Percentiles rank a stretch among this genome's conserved stretches.
These are phyloP conservation scores for Archocentrus centrarchus DNA, from an alignment of 2,113 vertebrate genomes.

Conservation along the genomic window DNA sequence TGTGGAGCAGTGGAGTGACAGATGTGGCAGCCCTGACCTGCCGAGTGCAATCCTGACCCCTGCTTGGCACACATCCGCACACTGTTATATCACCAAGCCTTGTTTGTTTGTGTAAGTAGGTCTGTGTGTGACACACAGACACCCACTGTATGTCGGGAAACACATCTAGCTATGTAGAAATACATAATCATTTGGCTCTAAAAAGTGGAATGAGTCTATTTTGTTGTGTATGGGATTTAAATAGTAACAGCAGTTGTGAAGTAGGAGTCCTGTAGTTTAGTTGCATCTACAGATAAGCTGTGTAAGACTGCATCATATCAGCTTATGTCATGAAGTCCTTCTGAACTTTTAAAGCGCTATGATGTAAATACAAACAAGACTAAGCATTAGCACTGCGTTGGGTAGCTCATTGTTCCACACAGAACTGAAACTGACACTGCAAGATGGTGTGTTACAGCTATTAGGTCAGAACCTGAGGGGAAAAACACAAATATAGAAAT, in stretches of 20 bases:
- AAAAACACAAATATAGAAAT: not conserved
- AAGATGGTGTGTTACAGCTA: not conserved
- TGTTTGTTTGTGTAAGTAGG: slow-evolving; percentile 21
- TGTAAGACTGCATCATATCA: not conserved
- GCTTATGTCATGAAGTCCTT: not conserved
- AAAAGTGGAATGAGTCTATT: not conserved
- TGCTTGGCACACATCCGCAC: slow-evolving; percentile 33
- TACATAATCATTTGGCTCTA: not conserved
- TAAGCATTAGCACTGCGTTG: not conserved
- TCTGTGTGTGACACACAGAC: not conserved
- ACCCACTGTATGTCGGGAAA: not conserved
- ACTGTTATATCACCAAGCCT: slow-evolving; percentile 27
- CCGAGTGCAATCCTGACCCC: slow-evolving; percentile 54
- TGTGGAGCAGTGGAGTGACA: slow-evolving; percentile 45
- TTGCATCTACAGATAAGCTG: not conserved
- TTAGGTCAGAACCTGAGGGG: not conserved
- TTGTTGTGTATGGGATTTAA: not conserved
- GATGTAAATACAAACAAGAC: not conserved
- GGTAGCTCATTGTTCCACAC: not conserved
- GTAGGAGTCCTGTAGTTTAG: not conserved
- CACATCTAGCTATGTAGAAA: not conserved
- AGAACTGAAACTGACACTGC: not conserved
- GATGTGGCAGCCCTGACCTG: slow-evolving; percentile 59
- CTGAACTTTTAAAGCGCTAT: not conserved
- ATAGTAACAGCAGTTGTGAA: not conserved